Evolutionary conservation across 2,888 invertebrate species (phyloP).

Genomic region (Rhodophaea formosa): DNA sequence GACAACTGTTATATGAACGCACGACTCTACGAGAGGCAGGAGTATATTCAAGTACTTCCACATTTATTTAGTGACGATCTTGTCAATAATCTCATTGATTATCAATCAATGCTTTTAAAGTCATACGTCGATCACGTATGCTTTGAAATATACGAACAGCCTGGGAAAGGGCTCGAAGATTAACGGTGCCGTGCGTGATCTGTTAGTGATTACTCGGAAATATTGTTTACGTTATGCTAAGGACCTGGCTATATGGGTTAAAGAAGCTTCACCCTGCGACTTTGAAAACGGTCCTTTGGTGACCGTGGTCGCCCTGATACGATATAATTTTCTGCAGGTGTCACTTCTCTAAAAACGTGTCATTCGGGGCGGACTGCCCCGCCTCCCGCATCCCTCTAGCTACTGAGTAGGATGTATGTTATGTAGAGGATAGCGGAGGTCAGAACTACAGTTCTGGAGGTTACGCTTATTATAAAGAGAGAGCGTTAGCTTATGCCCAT

Average conservation of each 20-base stretch:
- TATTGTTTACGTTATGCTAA: conserved; percentile 1
- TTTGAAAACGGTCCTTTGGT: too few species aligned
- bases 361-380: too few species aligned
- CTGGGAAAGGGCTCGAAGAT: neutral
- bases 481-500: conserved; percentile 10
- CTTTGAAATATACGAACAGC: neutral
- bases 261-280: conserved; percentile 7
- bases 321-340: too few species aligned
- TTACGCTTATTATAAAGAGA: conserved; percentile 15
- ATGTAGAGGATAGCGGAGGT: conserved; percentile 12
- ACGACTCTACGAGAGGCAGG: neutral
- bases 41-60: neutral
- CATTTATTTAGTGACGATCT: neutral
- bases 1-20: neutral
- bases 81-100: too few species aligned
- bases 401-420: conserved; percentile 4
- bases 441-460: conserved; percentile 5
- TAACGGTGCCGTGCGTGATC: neutral
- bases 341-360: too few species aligned
- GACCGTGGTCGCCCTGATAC: too few species aligned
- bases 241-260: neutral
- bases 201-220: conserved; percentile 7
- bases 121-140: neutral
- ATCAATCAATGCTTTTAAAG: neutral
- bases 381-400: too few species aligned